Percentiles rank a stretch among this genome's conserved stretches.
Evolutionary conservation across 1,140 invertebrate genomes (phyloP).

Genomic region (Drosophila bocqueti): DNA sequence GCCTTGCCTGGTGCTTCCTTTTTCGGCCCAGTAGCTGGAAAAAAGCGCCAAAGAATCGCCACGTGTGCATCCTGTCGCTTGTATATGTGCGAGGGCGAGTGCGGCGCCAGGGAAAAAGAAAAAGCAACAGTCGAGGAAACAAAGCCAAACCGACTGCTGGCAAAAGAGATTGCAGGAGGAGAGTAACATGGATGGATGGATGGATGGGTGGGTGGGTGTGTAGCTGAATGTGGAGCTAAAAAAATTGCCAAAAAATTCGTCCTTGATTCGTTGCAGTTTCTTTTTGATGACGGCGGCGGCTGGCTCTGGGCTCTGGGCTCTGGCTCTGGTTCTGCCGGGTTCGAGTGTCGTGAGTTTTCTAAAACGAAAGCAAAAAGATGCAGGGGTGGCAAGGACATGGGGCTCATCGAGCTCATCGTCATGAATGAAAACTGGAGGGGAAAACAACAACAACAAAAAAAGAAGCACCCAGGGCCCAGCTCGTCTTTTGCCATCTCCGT

Average conservation of each 20-base stretch:
- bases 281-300: conserved; percentile 55
- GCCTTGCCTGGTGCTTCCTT: conserved; percentile 26
- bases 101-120: conserved; percentile 24
- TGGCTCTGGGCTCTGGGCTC: conserved; percentile 9
- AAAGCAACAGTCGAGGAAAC: conserved; percentile 43
- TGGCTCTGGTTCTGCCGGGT: conserved; percentile 6
- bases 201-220: not conserved
- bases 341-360: conserved; percentile 78
- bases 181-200: not conserved
- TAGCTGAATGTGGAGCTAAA: conserved; percentile 30
- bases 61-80: conserved; percentile 8
- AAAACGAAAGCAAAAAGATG: conserved; percentile 82
- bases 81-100: not conserved
- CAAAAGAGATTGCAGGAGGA: conserved; percentile 25
- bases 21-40: conserved; percentile 18
- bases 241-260: conserved; percentile 84
- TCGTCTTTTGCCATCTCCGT: conserved; percentile 65
- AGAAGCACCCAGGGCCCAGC: not conserved
- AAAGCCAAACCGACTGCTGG: conserved; percentile 49
- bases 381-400: conserved; percentile 55
- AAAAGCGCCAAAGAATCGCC: conserved; percentile 43
- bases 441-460: too few relatives aligned
- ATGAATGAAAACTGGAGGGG: conserved; percentile 60
- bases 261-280: conserved; percentile 84
- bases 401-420: conserved; percentile 56